These are phyloP conservation scores for Leistus spinibarbis DNA, from an alignment of 2,888 invertebrate genomes.

Conservation along the genomic window DNA sequence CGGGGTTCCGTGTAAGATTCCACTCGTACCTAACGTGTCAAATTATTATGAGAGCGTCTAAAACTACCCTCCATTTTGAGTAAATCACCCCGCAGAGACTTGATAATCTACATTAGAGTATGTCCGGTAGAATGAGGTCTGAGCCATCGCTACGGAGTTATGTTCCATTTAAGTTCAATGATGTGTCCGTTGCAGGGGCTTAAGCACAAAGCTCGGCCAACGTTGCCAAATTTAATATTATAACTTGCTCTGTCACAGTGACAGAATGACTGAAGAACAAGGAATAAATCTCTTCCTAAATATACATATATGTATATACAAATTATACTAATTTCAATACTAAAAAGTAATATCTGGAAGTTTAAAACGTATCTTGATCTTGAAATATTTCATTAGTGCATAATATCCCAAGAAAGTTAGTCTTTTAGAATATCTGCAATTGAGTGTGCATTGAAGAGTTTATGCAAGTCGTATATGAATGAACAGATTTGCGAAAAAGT, in stretches of 20 bases:
- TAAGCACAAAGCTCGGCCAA: not conserved
- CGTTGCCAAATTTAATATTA: not conserved
- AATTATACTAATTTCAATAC: no score
- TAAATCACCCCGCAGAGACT: constrained; percentile 5
- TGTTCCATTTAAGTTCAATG: not conserved
- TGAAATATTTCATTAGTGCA: no score
- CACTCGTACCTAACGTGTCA: not conserved
- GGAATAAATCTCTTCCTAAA: no score
- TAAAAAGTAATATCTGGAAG: no score
- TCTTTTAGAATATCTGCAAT: no score
- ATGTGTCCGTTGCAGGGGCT: not conserved
- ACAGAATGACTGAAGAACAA: no score
- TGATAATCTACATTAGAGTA: constrained; percentile 6
- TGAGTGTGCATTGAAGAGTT: not conserved
- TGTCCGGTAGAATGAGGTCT: not conserved
- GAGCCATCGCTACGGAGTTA: not conserved
- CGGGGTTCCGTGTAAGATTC: not conserved
- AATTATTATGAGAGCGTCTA: constrained; percentile 3
- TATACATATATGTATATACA: no score
- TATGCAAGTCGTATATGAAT: not conserved
- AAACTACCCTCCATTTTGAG: not conserved
- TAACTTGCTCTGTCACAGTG: not conserved
- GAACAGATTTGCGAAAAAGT: not conserved
- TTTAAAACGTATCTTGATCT: no score
- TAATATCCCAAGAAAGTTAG: no score